These are phyloP conservation scores for Trematomus bernacchii DNA, from an alignment of 2,797 vertebrate species.

Conservation along the genomic window DNA sequence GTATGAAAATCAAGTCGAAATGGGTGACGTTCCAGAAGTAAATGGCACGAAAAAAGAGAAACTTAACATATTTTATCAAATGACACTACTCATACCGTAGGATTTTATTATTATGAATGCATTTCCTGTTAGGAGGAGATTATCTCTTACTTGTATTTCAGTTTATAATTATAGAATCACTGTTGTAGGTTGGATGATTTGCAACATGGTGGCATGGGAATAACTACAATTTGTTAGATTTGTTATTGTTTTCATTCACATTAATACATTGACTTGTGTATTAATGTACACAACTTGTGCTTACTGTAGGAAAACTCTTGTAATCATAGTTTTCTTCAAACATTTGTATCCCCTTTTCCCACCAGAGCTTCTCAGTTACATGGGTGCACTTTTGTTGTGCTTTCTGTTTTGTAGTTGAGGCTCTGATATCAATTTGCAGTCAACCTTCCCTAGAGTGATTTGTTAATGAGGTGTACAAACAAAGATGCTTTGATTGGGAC, in stretches of 20 bases:
- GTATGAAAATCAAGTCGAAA: background rate
- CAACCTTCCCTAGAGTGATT: conserved; percentile 13
- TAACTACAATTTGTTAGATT: background rate
- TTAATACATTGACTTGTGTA: background rate
- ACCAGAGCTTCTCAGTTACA: conserved; percentile 8
- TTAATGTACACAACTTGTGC: too few species aligned
- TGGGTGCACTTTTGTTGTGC: background rate
- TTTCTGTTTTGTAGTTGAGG: conserved; percentile 24
- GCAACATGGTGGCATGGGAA: background rate
- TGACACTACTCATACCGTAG: background rate
- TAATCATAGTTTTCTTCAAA: background rate
- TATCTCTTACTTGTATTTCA: background rate
- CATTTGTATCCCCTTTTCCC: background rate
- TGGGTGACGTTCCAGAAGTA: background rate
- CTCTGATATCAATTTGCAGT: conserved; percentile 42
- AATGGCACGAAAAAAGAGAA: background rate
- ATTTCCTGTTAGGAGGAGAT: background rate
- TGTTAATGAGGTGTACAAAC: conserved; percentile 38
- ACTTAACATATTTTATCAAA: conserved; percentile 1
- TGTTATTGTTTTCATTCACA: background rate
- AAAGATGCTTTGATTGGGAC: conserved; percentile 42
- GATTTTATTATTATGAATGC: background rate
- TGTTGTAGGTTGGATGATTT: background rate
- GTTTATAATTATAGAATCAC: too few species aligned
- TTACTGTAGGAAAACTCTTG: background rate